Evolutionary conservation across 2,797 vertebrate genomes (phyloP).

Genomic region (Brachyrhaphis roseni): DNA sequence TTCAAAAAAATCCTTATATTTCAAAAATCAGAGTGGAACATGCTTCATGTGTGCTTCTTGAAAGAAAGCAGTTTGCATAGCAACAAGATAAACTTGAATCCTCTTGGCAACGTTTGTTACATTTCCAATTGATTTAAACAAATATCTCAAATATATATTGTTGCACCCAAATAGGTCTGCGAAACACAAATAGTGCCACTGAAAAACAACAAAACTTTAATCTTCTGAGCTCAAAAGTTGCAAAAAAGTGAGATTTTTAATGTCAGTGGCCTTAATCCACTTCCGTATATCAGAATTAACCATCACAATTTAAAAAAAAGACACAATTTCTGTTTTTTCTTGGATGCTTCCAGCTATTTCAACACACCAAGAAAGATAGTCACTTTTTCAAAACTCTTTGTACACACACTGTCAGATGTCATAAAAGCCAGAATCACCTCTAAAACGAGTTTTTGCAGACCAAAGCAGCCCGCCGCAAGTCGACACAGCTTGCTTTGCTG

Average conservation of each 20-base stretch:
- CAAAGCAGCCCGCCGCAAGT: not conserved
- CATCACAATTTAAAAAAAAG: not conserved
- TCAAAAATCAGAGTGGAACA: not conserved
- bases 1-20: not conserved
- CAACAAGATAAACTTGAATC: not conserved
- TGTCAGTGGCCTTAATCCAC: no score
- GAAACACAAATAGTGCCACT: no score
- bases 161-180: not conserved
- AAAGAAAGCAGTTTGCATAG: not conserved
- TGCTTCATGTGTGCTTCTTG: not conserved
- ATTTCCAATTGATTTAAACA: not conserved
- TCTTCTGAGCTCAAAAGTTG: not conserved
- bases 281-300: not conserved
- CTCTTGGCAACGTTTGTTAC: not conserved
- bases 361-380: not conserved
- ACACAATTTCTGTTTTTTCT: not conserved
- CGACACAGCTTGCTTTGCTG: conserved; percentile 4
- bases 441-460: not conserved
- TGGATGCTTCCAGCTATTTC: not conserved
- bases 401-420: not conserved
- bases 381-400: not conserved
- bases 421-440: conserved; percentile 4
- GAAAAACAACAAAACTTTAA: no score
- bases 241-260: no score
- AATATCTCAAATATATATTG: not conserved